Evolutionary conservation across 2,888 invertebrate species (phyloP), one percentile per base, ranked within the genome.

Genomic region (Cryptocephalus moraei): DNA sequence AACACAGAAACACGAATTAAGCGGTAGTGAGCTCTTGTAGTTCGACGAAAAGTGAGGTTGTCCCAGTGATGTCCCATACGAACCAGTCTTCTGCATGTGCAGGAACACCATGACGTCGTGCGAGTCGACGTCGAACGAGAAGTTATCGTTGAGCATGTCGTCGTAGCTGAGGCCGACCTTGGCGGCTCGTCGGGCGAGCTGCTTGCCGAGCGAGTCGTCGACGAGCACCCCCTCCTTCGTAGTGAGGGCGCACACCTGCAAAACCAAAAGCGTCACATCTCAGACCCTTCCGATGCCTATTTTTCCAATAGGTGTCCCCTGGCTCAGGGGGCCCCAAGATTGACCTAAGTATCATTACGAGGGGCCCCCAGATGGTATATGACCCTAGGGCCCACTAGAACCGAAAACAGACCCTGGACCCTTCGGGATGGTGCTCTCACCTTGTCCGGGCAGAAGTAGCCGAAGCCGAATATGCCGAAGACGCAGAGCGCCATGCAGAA

Each of bases 61-160:
- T n/a, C n/a, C n/a, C n/a, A n/a, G n/a, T n/a, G n/a, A n/a, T n/a
- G n/a, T n/a, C n/a, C 22, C 8, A 41, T 10, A 53, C 63, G 62
- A 56, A 75, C 77, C 97, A 45, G 97, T 99, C 75, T 99, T 99
- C 73, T 99, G 99, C 70, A 99, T 96, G 71, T 99, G 97, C 57
- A 99, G 75, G 79, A 99, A 83, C 46, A 99, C 96, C 79, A 99
- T 88, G 47, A 99, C 97, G 75, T 99, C 97, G 64, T 91, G 88
- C 9, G 88, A 89, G 67, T 88, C 86, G 73, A 91, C 86, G 71
- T 91, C 88, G 73, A 91, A 91, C 63, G 86, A 80, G 70, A 89
- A 89, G 73, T 86, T 86, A 66, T 89, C 89, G 66, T 88, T 88
- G 47, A 90, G 76, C 61, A 90, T 84, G 69, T 89, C 89, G 66